phyloP scores from a whole-genome alignment of 2,888 invertebrate genomes.

The Epistrophe eligans region DNA sequence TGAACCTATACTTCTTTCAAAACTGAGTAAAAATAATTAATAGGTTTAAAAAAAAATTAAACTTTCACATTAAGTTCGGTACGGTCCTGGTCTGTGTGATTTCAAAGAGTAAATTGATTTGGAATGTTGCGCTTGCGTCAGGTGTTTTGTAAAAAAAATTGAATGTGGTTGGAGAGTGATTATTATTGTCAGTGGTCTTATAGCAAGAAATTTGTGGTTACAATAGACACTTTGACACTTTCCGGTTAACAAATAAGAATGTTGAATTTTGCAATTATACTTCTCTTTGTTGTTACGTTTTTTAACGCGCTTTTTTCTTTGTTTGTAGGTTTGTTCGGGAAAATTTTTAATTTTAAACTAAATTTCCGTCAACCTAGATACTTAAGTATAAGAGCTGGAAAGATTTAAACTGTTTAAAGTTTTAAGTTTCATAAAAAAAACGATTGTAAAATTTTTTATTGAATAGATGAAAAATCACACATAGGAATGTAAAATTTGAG shows the following conservation, averaged over 20 bases:
- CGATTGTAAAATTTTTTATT: too few species aligned
- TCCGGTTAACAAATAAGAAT: constrained; percentile 33
- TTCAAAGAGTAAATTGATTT: background rate
- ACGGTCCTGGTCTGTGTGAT: constrained; percentile 5
- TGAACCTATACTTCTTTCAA: too few species aligned
- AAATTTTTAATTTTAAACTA: too few species aligned
- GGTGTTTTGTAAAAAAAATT: constrained; percentile 60
- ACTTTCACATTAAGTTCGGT: background rate
- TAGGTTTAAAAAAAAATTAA: background rate
- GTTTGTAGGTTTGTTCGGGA: too few species aligned
- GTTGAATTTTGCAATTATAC: constrained; percentile 1
- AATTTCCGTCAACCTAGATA: too few species aligned
- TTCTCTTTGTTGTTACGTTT: background rate
- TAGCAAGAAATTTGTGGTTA: constrained; percentile 32
- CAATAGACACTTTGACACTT: constrained; percentile 16
- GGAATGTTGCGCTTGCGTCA: constrained; percentile 69
- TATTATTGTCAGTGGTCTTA: background rate
- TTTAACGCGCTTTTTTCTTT: too few species aligned
- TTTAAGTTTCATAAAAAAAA: too few species aligned
- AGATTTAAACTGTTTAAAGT: too few species aligned
- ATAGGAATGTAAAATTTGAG: too few species aligned
- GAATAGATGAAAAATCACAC: too few species aligned
- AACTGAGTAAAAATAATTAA: too few species aligned
- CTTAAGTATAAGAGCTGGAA: too few species aligned
- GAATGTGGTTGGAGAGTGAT: constrained; percentile 11